Percentiles rank a stretch among this genome's conserved stretches.
phyloP scores from a whole-genome alignment of 2,888 invertebrate genomes.

The Quadroppia sp. region DNA sequence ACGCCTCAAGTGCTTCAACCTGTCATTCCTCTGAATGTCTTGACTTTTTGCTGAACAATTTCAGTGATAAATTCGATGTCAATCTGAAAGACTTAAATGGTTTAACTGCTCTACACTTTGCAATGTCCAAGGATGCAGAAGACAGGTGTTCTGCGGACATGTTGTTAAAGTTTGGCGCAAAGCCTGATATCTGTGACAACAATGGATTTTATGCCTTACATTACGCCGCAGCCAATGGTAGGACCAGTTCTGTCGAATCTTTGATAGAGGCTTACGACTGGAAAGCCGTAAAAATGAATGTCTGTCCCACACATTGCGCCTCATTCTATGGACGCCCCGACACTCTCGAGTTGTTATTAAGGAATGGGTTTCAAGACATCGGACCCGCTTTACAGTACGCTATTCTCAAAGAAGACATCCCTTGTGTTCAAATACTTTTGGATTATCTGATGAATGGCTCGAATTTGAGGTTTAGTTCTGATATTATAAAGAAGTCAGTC shows the following conservation, averaged over 20 bases:
- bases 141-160: slow-evolving; percentile 57
- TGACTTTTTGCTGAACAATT: slow-evolving; percentile 9
- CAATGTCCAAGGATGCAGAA: neutral
- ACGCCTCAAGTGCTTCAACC: slow-evolving; percentile 54
- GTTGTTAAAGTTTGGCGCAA: slow-evolving; percentile 58
- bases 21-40: neutral
- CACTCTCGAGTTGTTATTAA: neutral
- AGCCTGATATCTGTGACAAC: slow-evolving; percentile 58
- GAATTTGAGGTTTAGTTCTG: neutral
- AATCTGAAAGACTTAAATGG: slow-evolving; percentile 57
- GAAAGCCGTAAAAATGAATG: neutral
- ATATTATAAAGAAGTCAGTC: neutral
- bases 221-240: slow-evolving; percentile 64
- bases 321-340: slow-evolving; percentile 28
- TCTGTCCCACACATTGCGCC: slow-evolving; percentile 40
- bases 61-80: slow-evolving; percentile 1
- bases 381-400: slow-evolving; percentile 37
- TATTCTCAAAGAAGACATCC: neutral
- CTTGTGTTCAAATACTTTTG: slow-evolving; percentile 12
- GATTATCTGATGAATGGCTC: neutral
- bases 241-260: slow-evolving; percentile 62
- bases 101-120: slow-evolving; percentile 57
- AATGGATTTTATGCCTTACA: slow-evolving; percentile 63
- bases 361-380: slow-evolving; percentile 21
- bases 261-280: slow-evolving; percentile 55